Percentiles rank a stretch among this genome's conserved stretches.
phyloP scores from a whole-genome alignment of 2,113 vertebrate genomes.

The Desmodus rotundus region DNA sequence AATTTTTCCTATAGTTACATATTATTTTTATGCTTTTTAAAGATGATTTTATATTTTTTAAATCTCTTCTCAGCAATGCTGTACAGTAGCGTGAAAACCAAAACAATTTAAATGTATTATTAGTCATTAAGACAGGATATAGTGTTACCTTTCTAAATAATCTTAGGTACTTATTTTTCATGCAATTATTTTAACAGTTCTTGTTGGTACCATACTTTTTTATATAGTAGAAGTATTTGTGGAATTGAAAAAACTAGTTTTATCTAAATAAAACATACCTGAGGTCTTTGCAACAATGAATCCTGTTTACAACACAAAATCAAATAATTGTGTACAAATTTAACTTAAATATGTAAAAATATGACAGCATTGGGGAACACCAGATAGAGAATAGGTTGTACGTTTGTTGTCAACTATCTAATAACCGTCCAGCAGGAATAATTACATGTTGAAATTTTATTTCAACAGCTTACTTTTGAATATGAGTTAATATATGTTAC shows the following conservation, averaged over 20 bases:
- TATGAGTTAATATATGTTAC: conserved; percentile 43
- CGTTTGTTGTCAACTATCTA: conserved; percentile 10
- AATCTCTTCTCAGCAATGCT: not conserved
- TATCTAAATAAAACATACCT: not conserved
- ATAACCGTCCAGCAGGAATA: not conserved
- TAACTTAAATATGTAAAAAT: not conserved
- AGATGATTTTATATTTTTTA: not conserved
- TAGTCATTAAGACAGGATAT: not conserved
- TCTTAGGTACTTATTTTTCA: not conserved
- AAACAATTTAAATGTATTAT: not conserved
- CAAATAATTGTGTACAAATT: not conserved
- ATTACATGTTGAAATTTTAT: conserved; percentile 46
- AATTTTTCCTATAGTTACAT: not conserved
- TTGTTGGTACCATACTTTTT: not conserved
- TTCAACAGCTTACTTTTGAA: conserved; percentile 39
- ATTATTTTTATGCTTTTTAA: conserved; percentile 21
- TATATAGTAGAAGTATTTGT: conserved; percentile 7
- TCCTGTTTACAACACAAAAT: not conserved
- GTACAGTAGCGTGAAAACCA: not conserved
- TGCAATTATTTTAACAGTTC: not conserved
- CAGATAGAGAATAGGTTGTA: not conserved
- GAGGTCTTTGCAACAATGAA: conserved; percentile 12
- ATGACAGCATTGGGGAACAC: not conserved
- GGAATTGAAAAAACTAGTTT: not conserved
- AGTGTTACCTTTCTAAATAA: not conserved